Conservation (phyloP, 1,140 invertebrate species). For the Chrysoperla carnea region DNA sequence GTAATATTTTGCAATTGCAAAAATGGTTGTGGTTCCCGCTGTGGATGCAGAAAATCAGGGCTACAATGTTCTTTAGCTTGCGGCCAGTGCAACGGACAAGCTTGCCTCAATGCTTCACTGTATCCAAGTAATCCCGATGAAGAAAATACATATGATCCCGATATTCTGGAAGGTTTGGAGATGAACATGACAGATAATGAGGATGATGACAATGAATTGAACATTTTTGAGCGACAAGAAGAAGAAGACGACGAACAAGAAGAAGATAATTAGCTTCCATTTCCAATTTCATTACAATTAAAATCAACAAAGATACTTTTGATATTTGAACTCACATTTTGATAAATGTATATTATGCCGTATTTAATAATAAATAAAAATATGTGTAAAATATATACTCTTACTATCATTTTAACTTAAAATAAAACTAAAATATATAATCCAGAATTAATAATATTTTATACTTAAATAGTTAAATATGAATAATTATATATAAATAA, state of each 20-base stretch:
- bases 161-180: slow-evolving; percentile 14
- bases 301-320: slow-evolving; percentile 10
- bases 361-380: slow-evolving; percentile 14
- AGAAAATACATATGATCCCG: slow-evolving; percentile 13
- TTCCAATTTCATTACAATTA: slow-evolving; percentile 13
- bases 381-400: slow-evolving; percentile 12
- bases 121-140: slow-evolving; percentile 11
- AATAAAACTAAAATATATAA: slow-evolving; percentile 9
- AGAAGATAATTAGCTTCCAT: slow-evolving; percentile 15
- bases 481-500: slow-evolving; percentile 11
- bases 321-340: slow-evolving; percentile 14
- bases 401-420: slow-evolving; percentile 11
- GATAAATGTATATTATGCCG: slow-evolving; percentile 12
- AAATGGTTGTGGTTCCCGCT: slow-evolving; percentile 10
- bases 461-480: slow-evolving; percentile 2
- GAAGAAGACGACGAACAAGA: slow-evolving; percentile 14
- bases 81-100: slow-evolving; percentile 11
- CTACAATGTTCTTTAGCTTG: slow-evolving; percentile 17
- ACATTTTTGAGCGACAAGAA: slow-evolving; percentile 14
- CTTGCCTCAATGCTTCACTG: slow-evolving; percentile 11
- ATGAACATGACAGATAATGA: slow-evolving; percentile 7
- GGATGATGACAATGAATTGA: slow-evolving; percentile 13
- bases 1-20: slow-evolving; percentile 16
- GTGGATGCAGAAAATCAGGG: slow-evolving; percentile 17
- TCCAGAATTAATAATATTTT: slow-evolving; percentile 11